phyloP scores from a whole-genome alignment of 2,888 invertebrate genomes.

The Automeris io region DNA sequence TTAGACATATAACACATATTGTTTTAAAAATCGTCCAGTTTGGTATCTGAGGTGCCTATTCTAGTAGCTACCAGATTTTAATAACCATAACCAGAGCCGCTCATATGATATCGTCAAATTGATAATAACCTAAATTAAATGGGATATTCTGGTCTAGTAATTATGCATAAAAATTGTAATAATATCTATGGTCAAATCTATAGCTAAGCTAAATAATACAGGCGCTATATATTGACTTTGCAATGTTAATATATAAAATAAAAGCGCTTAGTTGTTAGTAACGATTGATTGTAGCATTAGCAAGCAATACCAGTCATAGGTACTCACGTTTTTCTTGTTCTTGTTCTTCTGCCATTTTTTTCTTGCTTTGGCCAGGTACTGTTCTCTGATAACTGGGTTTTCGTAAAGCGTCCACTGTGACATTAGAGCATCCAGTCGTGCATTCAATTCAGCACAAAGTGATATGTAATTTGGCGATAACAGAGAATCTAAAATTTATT shows the following conservation, averaged over 20 bases:
- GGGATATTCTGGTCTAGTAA: too few species aligned
- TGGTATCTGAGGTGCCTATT: too few species aligned
- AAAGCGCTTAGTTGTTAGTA: not conserved
- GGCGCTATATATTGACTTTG: too few species aligned
- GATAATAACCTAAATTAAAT: too few species aligned
- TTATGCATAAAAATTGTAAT: too few species aligned
- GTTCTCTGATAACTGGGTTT: slow-evolving; percentile 58
- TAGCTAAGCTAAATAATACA: too few species aligned
- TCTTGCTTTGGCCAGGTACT: slow-evolving; percentile 47
- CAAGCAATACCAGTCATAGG: not conserved
- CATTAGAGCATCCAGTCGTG: slow-evolving; percentile 55
- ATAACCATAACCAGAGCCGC: too few species aligned
- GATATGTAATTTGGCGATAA: slow-evolving; percentile 61
- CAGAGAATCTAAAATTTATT: slow-evolving; percentile 53
- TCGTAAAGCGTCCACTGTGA: slow-evolving; percentile 66
- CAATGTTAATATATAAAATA: not conserved
- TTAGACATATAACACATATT: too few species aligned
- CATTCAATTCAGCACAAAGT: slow-evolving; percentile 58
- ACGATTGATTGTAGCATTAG: not conserved
- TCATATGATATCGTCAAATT: too few species aligned
- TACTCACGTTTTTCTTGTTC: slow-evolving; percentile 53
- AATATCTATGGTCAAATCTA: too few species aligned
- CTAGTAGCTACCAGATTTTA: too few species aligned
- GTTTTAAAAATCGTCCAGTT: too few species aligned
- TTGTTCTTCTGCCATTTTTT: slow-evolving; percentile 51